phyloP scores from a whole-genome alignment of 1,140 invertebrate species.

The Meloidogyne exigua region DNA sequence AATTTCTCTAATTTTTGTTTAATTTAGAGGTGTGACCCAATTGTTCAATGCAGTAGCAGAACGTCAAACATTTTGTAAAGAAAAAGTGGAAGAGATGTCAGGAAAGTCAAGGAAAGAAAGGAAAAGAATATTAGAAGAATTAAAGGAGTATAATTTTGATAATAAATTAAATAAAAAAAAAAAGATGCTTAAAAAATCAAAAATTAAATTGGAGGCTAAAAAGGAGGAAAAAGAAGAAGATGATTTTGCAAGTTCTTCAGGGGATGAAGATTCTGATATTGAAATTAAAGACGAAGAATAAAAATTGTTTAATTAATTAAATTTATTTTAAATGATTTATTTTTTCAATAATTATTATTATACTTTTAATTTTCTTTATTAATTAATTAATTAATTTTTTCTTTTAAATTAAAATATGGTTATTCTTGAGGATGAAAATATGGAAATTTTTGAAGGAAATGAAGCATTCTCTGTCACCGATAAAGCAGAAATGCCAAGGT shows the following conservation, averaged over 20 bases:
- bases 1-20: too few relatives aligned
- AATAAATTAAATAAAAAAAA: slow-evolving; percentile 1
- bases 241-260: slow-evolving; percentile 10
- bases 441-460: too few relatives aligned
- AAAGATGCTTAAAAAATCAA: neutral
- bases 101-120: slow-evolving; percentile 25
- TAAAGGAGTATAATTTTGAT: slow-evolving; percentile 31
- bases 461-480: too few relatives aligned
- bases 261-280: slow-evolving; percentile 17
- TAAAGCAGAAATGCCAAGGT: neutral
- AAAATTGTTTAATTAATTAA: neutral
- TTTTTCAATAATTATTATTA: neutral
- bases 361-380: too few relatives aligned
- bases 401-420: too few relatives aligned
- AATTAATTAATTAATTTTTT: too few relatives aligned
- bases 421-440: too few relatives aligned
- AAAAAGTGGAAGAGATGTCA: slow-evolving; percentile 33
- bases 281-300: slow-evolving; percentile 18
- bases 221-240: slow-evolving; percentile 3
- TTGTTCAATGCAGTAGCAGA: slow-evolving; percentile 45
- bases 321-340: neutral
- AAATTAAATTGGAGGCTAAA: neutral
- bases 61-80: slow-evolving; percentile 36
- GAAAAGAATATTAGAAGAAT: slow-evolving; percentile 26
- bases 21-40: slow-evolving; percentile 47